Evolutionary conservation across 2,888 invertebrate species (phyloP), one percentile per base, ranked within the genome.

Genomic region (Dermolepida albohirtum): DNA sequence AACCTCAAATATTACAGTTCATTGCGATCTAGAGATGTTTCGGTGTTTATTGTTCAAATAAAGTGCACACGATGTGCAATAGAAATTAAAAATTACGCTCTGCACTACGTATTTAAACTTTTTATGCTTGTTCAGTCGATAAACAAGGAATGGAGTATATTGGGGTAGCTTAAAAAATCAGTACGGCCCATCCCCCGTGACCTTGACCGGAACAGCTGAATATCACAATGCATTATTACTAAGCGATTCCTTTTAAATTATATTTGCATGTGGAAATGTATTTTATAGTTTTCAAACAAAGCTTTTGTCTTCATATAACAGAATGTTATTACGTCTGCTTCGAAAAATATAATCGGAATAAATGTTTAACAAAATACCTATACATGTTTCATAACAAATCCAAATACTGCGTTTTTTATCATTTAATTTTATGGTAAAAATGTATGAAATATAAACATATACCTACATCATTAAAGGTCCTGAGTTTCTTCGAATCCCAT

Each of bases 151-250:
- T 22, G 22, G 22, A 22, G 34, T 34, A 39, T 49, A 27, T 62
- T 62, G 34, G 59, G 59, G 59, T 62, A 62, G 59, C 59, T 62
- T 47, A 47, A 47, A 22, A 62, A 62, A 44, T 29, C 34, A 43
- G 47, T 41, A 39, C 27, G 41, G 64, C 67, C 67, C 67, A 55
- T 51, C 67, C 73, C 72, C 72, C 72, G 39, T 70, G 71, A 73
- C 74, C 74, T 74, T 74, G 74, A 74, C 74, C 74, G 66, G 69
- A 74, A 73, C 72, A 72, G 74, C 74, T 73, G 72, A 67, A 67
- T 64, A 70, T 67, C 55, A 64, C 63, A 64, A 54, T 49, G 22
- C 59, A 12, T 22, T 49, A 16, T 17, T 49, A 22, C 49, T 49
- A 49, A 49, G 22, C 49, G 8, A 17, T 49, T 47, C 11, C 10